These are phyloP conservation scores for Eublepharis macularius DNA, from an alignment of 2,113 vertebrate genomes.

Conservation along the genomic window DNA sequence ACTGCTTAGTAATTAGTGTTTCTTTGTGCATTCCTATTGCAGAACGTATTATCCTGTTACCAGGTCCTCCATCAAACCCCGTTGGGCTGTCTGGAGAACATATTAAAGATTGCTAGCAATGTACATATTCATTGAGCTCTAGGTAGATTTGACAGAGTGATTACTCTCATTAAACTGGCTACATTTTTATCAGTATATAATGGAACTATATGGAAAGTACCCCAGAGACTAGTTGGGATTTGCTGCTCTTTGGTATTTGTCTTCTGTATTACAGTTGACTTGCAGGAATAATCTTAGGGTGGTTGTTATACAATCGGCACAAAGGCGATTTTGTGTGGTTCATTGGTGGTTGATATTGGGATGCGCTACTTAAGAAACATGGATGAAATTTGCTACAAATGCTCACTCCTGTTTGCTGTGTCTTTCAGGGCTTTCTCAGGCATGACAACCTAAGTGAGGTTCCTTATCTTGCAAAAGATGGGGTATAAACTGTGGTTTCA, in stretches of 20 bases:
- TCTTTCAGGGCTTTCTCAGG: background rate
- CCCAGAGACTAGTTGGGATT: background rate
- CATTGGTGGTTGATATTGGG: background rate
- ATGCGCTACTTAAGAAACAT: background rate
- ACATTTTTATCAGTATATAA: conserved; percentile 13
- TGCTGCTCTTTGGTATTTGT: conserved; percentile 5
- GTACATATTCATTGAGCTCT: conserved; percentile 1
- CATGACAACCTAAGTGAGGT: too few species aligned
- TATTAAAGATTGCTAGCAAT: background rate
- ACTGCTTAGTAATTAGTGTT: background rate
- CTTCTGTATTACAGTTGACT: background rate
- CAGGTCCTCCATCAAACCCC: background rate
- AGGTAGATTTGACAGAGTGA: background rate
- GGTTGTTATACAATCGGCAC: background rate
- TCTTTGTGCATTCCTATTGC: conserved; percentile 1
- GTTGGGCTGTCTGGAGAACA: conserved; percentile 9
- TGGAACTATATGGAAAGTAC: background rate
- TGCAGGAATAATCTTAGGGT: background rate
- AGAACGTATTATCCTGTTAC: conserved; percentile 5
- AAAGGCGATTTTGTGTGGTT: conserved; percentile 3
- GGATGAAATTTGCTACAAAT: background rate
- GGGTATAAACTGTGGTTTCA: background rate
- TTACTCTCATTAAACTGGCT: conserved; percentile 24
- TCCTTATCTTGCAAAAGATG: background rate
- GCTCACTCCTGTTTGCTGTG: background rate